These are phyloP conservation scores for Melanerpes aurifrons DNA, from an alignment of 2,113 vertebrate species.

Conservation along the genomic window DNA sequence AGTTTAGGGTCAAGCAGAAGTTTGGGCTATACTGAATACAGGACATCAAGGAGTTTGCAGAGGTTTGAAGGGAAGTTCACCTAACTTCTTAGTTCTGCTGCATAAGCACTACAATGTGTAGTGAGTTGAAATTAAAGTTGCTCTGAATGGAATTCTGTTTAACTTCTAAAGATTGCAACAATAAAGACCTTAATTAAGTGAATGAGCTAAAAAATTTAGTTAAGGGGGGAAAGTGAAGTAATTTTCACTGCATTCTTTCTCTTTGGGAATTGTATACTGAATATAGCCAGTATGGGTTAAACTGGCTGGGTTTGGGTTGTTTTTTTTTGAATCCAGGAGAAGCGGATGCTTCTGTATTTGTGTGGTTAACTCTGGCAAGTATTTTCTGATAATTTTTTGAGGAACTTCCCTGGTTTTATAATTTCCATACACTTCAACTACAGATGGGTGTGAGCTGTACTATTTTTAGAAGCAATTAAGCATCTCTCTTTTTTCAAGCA, in stretches of 20 bases:
- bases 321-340: not conserved
- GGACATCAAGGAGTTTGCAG: not conserved
- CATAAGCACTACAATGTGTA: not conserved
- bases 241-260: slow-evolving; percentile 20
- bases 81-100: not conserved
- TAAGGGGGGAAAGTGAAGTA: slow-evolving; percentile 8
- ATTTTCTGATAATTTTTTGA: not conserved
- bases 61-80: slow-evolving; percentile 25
- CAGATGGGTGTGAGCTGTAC: not conserved
- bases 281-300: not conserved
- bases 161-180: not conserved
- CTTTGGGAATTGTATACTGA: not conserved
- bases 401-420: not conserved
- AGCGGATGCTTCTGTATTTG: not conserved
- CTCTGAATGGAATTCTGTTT: not conserved
- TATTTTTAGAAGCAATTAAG: slow-evolving; percentile 13
- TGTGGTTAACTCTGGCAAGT: not conserved
- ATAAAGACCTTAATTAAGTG: not conserved
- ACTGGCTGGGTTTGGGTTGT: not conserved
- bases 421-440: not conserved
- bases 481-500: not conserved
- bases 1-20: not conserved
- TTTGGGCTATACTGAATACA: not conserved
- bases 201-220: not conserved
- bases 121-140: not conserved